phyloP scores from a whole-genome alignment of 64 coral and sea anemone genomes.

The Montipora capricornis region DNA sequence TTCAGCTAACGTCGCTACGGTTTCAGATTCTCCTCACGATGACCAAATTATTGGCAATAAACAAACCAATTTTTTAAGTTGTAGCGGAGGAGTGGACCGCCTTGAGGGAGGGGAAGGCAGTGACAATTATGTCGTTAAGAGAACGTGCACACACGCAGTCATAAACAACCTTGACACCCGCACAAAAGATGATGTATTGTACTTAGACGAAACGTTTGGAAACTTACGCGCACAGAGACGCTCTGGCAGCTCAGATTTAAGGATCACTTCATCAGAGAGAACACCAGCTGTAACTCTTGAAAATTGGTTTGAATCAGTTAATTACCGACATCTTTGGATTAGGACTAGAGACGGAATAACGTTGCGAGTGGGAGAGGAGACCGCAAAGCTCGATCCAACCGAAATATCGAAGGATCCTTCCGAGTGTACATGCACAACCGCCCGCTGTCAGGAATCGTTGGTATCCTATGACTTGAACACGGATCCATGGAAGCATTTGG shows the following conservation, averaged over 20 bases:
- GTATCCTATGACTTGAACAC: background rate
- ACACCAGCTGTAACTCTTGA: background rate
- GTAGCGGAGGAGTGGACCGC: slow-evolving; percentile 28
- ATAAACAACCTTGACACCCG: slow-evolving; percentile 34
- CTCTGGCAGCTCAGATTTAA: background rate
- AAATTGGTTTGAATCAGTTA: slow-evolving; percentile 12
- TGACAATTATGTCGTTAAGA: slow-evolving; percentile 55
- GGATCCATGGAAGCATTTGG: slow-evolving; percentile 32
- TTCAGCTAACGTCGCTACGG: slow-evolving; percentile 17
- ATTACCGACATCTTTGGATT: slow-evolving; percentile 21
- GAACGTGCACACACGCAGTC: background rate
- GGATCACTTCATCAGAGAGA: background rate
- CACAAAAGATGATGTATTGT: slow-evolving; percentile 35
- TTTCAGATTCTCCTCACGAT: slow-evolving; percentile 42
- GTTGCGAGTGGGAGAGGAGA: background rate
- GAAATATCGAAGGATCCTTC: slow-evolving; percentile 54
- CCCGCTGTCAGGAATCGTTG: background rate
- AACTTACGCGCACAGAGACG: background rate
- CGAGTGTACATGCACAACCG: slow-evolving; percentile 11
- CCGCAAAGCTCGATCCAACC: slow-evolving; percentile 3
- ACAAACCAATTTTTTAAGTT: slow-evolving; percentile 49
- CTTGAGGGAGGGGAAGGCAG: slow-evolving; percentile 31
- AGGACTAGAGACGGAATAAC: slow-evolving; percentile 56
- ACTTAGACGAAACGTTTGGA: slow-evolving; percentile 27
- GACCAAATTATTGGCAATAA: slow-evolving; percentile 22